These are phyloP conservation scores for Vanacampus margaritifer DNA, from an alignment of 2,113 vertebrate species.

Conservation along the genomic window DNA sequence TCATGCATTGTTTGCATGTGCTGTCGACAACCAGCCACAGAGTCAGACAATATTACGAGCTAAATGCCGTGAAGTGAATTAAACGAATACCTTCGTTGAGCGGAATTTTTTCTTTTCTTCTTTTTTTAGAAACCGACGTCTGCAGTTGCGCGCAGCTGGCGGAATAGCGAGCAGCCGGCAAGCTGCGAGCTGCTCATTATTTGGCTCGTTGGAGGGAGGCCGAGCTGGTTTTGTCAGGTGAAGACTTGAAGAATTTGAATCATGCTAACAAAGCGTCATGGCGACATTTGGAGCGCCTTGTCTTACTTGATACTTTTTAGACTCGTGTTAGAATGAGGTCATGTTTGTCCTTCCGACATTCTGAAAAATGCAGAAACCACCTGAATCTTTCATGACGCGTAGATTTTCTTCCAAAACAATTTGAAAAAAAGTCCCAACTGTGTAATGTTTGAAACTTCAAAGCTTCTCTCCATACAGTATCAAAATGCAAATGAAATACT, in stretches of 20 bases:
- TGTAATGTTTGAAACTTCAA: background rate
- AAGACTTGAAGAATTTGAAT: background rate
- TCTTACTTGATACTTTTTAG: background rate
- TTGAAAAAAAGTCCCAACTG: background rate
- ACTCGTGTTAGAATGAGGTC: background rate
- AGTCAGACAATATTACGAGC: conserved; percentile 53
- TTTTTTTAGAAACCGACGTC: conserved; percentile 32
- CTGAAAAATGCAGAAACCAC: background rate
- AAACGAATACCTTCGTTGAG: conserved; percentile 35
- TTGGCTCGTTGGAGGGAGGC: background rate
- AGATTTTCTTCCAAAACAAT: background rate
- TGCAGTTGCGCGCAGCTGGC: conserved; percentile 26
- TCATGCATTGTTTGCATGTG: conserved; percentile 51
- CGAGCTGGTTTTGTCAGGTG: background rate
- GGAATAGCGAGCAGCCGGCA: conserved; percentile 7
- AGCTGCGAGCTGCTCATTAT: conserved; percentile 17
- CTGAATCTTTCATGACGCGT: background rate
- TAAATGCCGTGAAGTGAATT: conserved; percentile 58
- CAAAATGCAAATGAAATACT: too few relatives aligned
- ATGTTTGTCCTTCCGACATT: background rate
- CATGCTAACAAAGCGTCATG: background rate
- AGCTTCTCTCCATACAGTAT: too few relatives aligned
- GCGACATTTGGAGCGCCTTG: background rate
- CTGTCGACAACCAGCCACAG: conserved; percentile 41
- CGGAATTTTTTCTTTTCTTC: conserved; percentile 29